Base-by-base conservation (phyloP, 2,797 vertebrate species). In the Myioborus melanocephalus region DNA sequence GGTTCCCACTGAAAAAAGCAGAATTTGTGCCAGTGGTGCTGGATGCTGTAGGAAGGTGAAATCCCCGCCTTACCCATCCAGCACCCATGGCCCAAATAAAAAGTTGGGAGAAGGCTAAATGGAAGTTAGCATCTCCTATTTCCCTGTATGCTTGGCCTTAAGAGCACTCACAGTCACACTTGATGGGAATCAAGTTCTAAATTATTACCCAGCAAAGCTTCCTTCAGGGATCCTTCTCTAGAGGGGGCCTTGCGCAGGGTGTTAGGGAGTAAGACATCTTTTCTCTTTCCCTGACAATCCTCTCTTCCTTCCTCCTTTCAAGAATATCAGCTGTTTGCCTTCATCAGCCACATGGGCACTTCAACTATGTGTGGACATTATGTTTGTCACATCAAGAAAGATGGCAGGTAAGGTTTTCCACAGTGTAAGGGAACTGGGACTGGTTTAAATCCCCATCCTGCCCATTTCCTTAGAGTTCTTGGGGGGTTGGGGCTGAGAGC, bases 301-400 rank as follows among this genome's bases (percentile, higher is more conserved):
- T 77, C 37, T 89, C 28, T 78, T 43, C 49, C 63, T 17, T 75
- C 57, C 35, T 76, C 12, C 91, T 83, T 22, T 95, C 64, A 97
- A 99, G 99, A 99, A 80, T 99, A 99, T 73, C 99, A 99, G 98
- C 98, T 99, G 85, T 99, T 99, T 97, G 99, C 99, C 34, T 99
- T 99, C 97, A 98, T 99, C 98, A 99, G 99, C 96, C 99, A 99
- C 98, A 99, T 99, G 99, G 99, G 99, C 94, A 99, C 99, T 26
- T 99, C 99, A 14, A 99, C 99, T 60, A 99, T 99, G 99, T 99
- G 99, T 43, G 99, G 99, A 85, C 99, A 99, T 98, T 99, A 99
- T 1, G 99, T 99, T 95, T 99, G 99, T 97, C 99, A 99, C 97
- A 99, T 99, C 98, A 99, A 99, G 98, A 99, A 99, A 97, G 99